Base-by-base conservation (phyloP, 92 coral and sea anemone genomes). In the Porites evermanni region DNA sequence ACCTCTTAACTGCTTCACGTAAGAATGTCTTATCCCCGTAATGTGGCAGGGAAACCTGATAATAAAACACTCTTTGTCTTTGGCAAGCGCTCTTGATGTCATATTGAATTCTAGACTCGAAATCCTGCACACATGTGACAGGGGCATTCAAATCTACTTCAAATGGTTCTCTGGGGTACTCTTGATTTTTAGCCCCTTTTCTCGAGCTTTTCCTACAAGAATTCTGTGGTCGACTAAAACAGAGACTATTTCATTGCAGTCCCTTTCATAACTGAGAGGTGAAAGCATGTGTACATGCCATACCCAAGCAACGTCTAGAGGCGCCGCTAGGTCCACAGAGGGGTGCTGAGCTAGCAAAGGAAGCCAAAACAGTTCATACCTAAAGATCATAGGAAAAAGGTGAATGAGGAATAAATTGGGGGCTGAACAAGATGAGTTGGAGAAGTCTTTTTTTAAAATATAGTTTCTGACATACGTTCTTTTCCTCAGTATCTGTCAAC, bases 271-370 rank as follows among this genome's bases (percentile, higher is more conserved):
- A 79, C 79, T 59, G 47, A 82, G 88, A 32, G 96, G 96, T 58
- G 91, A 90, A 44, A 93, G 65, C 96, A 93, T 93, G 88, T 93
- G 95, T 61, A 92, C 91, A 67, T 92, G 85, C 95, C 91, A 88
- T 21, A 88, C 88, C 91, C 91, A 88, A 21, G 92, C 92, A 72
- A 89, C 84, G 75, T 89, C 96, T 52, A 90, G 88, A 52, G 95
- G 95, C 13, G 95, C 95, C 11, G 93, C 93, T 26, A 92, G 11
- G 53, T 82, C 74, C 53, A 60, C 17, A 26, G 89, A 53, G 26
- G 83, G 70, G 24, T 19, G 64, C 58, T 82, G 81, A n/a, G 89
- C 92, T 17, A 76, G 72, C 14, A 89, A 86, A 12, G 92, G 92
- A 7, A 89, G 72, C 92, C 92, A 89, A 9, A 78, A 78, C 73